phyloP scores from a whole-genome alignment of 2,113 vertebrate species.

The Garra rufa region DNA sequence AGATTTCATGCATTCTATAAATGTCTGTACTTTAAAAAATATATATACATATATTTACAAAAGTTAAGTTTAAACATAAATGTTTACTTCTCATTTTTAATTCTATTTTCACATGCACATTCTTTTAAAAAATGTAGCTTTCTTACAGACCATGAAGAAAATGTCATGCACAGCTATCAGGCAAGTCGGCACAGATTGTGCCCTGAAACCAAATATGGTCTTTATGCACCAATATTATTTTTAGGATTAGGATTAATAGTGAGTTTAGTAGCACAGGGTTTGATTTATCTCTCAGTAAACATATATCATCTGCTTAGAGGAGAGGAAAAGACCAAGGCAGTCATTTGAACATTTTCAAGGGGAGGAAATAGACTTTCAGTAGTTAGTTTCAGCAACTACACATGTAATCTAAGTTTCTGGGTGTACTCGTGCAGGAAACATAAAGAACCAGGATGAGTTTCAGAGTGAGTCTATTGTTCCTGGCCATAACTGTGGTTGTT shows the following conservation, averaged over 20 bases:
- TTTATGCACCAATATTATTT: constrained; percentile 4
- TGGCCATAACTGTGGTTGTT: constrained; percentile 55
- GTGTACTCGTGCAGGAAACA: constrained; percentile 49
- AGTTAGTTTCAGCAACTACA: background rate
- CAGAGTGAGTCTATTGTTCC: constrained; percentile 66
- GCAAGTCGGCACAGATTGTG: background rate
- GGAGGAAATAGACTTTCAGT: constrained; percentile 34
- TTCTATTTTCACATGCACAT: background rate
- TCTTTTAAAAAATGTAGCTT: constrained; percentile 4
- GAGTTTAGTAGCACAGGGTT: background rate
- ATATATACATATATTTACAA: background rate
- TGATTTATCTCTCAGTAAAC: constrained; percentile 12
- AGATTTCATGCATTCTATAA: background rate
- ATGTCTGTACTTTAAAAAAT: background rate
- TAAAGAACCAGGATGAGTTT: constrained; percentile 65
- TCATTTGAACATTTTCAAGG: background rate
- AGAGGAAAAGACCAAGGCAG: background rate
- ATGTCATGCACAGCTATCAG: constrained; percentile 3
- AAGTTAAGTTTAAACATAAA: background rate
- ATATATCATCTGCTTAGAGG: background rate
- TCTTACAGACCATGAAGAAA: background rate
- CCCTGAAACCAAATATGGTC: constrained; percentile 15
- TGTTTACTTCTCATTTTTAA: background rate
- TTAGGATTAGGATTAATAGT: constrained; percentile 16
- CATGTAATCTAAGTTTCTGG: background rate